Conservation (phyloP, 1,140 invertebrate species). For the Eurosta solidaginis region DNA sequence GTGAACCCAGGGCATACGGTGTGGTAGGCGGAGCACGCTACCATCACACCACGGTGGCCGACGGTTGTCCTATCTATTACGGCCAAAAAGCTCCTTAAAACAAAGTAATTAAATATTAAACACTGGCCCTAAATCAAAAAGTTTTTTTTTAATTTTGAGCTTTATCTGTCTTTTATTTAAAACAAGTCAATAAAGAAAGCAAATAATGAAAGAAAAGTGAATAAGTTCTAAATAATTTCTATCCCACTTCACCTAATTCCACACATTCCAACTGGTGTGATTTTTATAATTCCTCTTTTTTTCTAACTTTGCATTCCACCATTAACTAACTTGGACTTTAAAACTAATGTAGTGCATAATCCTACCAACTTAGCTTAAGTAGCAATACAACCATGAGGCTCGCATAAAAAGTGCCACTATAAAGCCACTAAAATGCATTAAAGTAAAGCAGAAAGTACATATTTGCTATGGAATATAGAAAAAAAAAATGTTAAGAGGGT, state of each 20-base stretch:
- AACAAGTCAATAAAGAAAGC: too few species aligned
- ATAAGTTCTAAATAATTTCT: too few species aligned
- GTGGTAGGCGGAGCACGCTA: too few species aligned
- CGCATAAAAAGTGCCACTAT: not conserved
- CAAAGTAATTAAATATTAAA: too few species aligned
- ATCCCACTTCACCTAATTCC: not conserved
- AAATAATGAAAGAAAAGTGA: too few species aligned
- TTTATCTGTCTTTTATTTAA: not conserved
- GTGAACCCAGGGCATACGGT: too few species aligned
- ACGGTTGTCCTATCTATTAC: too few species aligned
- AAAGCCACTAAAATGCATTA: slow-evolving; percentile 27
- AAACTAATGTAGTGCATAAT: slow-evolving; percentile 15
- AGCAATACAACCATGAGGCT: not conserved
- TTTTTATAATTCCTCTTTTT: not conserved
- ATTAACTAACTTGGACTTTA: slow-evolving; percentile 2
- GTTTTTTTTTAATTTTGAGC: not conserved
- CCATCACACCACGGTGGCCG: too few species aligned
- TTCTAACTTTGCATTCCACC: too few species aligned
- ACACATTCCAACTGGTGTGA: not conserved
- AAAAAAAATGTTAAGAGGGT: not conserved
- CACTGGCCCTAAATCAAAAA: not conserved
- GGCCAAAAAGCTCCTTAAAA: too few species aligned
- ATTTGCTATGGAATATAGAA: not conserved
- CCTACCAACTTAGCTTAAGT: not conserved
- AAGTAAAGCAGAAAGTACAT: not conserved